Conservation (phyloP, 2,888 invertebrate species). For the Pardosa pseudoannulata region DNA sequence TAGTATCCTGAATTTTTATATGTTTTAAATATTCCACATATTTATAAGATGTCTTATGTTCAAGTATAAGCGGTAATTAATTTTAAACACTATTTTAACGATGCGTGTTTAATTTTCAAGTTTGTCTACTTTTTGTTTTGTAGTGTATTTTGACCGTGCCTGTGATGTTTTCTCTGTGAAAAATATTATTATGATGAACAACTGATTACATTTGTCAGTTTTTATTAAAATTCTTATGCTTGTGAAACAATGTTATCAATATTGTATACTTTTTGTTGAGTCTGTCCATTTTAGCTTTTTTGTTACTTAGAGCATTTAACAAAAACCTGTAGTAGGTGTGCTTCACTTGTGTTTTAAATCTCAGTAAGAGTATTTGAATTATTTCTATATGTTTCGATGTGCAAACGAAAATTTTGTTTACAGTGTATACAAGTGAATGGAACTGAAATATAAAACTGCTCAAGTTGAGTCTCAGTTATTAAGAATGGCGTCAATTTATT, state of each 20-base stretch:
- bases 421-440: conserved; percentile 46
- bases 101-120: conserved; percentile 31
- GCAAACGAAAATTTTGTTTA: conserved; percentile 57
- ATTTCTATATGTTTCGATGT: conserved; percentile 66
- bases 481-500: background rate
- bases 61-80: conserved; percentile 44
- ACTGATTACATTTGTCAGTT: conserved; percentile 48
- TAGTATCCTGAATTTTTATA: too few relatives aligned
- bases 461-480: conserved; percentile 50
- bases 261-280: conserved; percentile 46
- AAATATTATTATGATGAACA: conserved; percentile 27
- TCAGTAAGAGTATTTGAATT: conserved; percentile 24
- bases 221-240: conserved; percentile 60
- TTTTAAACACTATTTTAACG: conserved; percentile 42
- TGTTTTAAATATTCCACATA: too few relatives aligned
- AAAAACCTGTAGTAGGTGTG: conserved; percentile 56
- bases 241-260: conserved; percentile 54
- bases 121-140: conserved; percentile 33
- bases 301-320: conserved; percentile 36
- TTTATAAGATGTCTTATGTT: conserved; percentile 27
- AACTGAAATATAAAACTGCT: conserved; percentile 66
- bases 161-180: conserved; percentile 62
- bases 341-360: conserved; percentile 36
- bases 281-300: conserved; percentile 51
- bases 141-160: conserved; percentile 55